Base-by-base conservation (phyloP, 2,888 invertebrate species). In the Serrognathus titanus region DNA sequence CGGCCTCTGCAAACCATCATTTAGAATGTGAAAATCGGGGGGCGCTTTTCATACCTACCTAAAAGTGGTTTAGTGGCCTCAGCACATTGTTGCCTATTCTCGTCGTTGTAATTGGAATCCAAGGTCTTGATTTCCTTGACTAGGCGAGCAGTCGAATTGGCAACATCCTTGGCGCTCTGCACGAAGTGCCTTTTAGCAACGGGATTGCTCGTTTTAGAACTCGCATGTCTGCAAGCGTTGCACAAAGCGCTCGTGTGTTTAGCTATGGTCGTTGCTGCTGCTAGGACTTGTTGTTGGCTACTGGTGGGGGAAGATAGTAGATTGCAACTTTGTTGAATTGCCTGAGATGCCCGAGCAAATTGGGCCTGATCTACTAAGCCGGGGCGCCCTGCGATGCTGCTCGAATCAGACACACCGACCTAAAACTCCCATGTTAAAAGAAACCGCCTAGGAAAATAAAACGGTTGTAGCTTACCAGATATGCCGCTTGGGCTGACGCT, bases 151-250 rank as follows among this genome's bases (percentile, higher is more conserved):
- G 99, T 99, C 12, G 93, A 93, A 77, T 94, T 94, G 49, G 98
- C 98, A 1, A 99, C 95, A 71, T 97, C 96, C 76, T 97, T 96
- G 53, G 98, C 98, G 63, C 94, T 92, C 74, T 97, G 95, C 53
- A 99, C 97, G 77, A 99, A 97, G 77, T 97, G 97, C 36, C 96
- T 80, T 79, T 97, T 97, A 54, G 95, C 95, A 3, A 91, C 90
- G 0, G 96, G 92, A 77, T 94, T 94, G 56, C 83, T 85, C 1
- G 95, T 94, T 71, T 91, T 91, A 62, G 92, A 90, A 35, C 96
- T 96, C 0, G 98, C 97, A 51, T 89, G 85, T 35, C 97, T 86
- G 73, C 98, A 98, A 39, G 96, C 92, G 74, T 96, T 97, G 78
- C 98, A 98, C 50, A 99, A 82, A 6, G 94, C 89, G 62, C 94